phyloP scores from a whole-genome alignment of 2,113 vertebrate species.

The Boleophthalmus pectinirostris region DNA sequence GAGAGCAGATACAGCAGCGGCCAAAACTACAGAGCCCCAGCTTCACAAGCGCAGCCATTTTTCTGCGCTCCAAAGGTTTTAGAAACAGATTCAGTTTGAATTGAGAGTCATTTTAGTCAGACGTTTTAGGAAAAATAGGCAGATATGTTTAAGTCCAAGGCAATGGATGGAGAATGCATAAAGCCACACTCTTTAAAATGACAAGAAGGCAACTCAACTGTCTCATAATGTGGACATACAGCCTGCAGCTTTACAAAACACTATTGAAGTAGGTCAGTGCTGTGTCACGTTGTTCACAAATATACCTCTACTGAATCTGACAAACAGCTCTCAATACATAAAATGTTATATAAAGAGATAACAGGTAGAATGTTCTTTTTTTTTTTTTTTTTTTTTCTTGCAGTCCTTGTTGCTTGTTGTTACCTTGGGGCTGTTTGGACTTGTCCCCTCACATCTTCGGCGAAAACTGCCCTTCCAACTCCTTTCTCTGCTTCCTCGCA shows the following conservation, averaged over 20 bases:
- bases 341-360: background rate
- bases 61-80: no score
- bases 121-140: no score
- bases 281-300: background rate
- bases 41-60: no score
- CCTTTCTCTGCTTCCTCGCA: background rate
- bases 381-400: background rate
- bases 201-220: no score
- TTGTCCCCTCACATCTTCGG: background rate
- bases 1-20: no score
- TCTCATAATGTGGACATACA: no score
- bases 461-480: background rate
- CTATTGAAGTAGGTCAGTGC: background rate
- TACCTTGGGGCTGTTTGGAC: background rate
- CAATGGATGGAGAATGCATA: no score
- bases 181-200: no score
- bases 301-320: background rate
- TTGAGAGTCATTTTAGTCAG: no score
- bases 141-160: no score
- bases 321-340: background rate
- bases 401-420: background rate
- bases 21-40: no score
- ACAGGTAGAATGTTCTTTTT: background rate
- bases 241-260: background rate
- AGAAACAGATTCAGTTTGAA: no score